Conservation (phyloP, 2,797 vertebrate genomes). For the Enteromius anoplus region DNA sequence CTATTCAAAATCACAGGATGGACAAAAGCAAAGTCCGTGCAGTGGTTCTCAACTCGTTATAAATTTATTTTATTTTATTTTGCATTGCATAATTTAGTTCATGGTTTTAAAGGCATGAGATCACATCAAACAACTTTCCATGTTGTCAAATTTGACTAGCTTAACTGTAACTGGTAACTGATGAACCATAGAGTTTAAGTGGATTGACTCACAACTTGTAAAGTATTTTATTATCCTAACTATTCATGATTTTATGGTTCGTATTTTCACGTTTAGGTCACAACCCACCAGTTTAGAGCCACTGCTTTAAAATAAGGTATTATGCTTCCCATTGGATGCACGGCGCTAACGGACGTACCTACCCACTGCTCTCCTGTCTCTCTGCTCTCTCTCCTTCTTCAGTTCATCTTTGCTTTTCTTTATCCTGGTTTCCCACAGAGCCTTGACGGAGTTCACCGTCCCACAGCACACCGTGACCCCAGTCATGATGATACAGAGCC, state of each 20-base stretch:
- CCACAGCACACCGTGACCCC: constrained; percentile 74
- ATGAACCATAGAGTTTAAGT: background rate
- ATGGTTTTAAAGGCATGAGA: background rate
- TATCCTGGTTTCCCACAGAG: constrained; percentile 92
- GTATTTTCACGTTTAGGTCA: constrained; percentile 4
- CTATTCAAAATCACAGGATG: background rate
- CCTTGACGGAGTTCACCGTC: constrained; percentile 83
- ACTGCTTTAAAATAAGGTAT: background rate
- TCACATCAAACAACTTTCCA: background rate
- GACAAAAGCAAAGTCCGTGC: background rate
- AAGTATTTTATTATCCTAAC: background rate
- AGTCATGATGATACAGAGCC: constrained; percentile 70
- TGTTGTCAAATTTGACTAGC: background rate
- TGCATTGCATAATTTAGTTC: background rate
- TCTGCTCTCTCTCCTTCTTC: constrained; percentile 75
- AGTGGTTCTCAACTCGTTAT: constrained; percentile 4
- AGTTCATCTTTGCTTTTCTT: constrained; percentile 79
- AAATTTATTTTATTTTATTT: background rate
- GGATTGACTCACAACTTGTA: background rate
- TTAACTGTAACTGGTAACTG: too few relatives aligned
- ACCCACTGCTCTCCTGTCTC: constrained; percentile 64
- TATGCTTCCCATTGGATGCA: background rate
- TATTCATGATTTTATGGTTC: background rate
- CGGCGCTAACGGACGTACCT: constrained; percentile 52
- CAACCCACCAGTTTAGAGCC: background rate